A percentile compares a stretch with the other conserved stretches of the same genome.
These are phyloP conservation scores for Lontra canadensis DNA, from an alignment of 2,113 vertebrate genomes.

Conservation along the genomic window DNA sequence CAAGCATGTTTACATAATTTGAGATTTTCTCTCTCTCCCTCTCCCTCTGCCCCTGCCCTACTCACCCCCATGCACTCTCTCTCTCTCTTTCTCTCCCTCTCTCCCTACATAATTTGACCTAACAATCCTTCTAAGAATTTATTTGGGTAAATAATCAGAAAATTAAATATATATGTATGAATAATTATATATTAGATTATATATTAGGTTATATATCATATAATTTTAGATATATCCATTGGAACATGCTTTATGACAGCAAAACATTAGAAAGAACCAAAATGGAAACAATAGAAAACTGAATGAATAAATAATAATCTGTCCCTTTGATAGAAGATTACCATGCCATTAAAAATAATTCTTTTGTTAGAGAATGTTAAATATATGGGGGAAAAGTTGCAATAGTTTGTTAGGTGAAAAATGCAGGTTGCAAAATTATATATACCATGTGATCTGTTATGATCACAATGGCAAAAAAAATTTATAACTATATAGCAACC, in stretches of 20 bases:
- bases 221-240: neutral
- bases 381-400: neutral
- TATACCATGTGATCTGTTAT: neutral
- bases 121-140: neutral
- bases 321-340: neutral
- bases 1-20: neutral
- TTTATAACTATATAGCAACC: neutral
- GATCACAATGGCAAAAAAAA: neutral
- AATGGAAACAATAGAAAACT: slow-evolving; percentile 3
- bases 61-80: too few relatives aligned
- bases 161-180: neutral
- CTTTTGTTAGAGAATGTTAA: slow-evolving; percentile 13
- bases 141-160: neutral
- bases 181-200: neutral
- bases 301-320: neutral
- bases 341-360: neutral
- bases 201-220: neutral
- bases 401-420: neutral
- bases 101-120: neutral
- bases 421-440: neutral
- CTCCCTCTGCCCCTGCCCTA: too few relatives aligned
- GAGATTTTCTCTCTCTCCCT: too few relatives aligned
- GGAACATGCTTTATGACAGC: neutral
- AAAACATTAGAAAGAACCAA: neutral
- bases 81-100: too few relatives aligned